Conservation (phyloP, 2,113 vertebrate species). For the Callipepla californica region DNA sequence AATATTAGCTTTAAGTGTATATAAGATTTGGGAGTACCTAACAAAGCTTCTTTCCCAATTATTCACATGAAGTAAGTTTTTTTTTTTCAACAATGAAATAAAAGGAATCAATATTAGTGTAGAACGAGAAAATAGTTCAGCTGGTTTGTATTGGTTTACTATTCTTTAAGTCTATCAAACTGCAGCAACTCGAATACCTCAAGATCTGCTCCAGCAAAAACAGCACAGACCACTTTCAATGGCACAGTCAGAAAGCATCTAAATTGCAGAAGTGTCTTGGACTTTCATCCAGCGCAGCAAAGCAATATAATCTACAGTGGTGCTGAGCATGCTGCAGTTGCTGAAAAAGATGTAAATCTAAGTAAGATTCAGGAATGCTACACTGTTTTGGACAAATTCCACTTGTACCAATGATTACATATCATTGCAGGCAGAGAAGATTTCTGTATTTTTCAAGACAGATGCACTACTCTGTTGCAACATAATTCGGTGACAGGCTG, state of each 20-base stretch:
- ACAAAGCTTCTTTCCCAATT: background rate
- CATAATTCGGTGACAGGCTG: background rate
- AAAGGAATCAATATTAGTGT: background rate
- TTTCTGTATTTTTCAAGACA: background rate
- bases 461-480: background rate
- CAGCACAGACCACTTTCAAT: background rate
- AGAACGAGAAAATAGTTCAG: background rate
- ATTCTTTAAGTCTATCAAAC: background rate
- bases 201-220: background rate
- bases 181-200: background rate
- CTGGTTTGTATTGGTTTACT: background rate
- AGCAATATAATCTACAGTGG: background rate
- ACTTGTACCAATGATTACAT: background rate
- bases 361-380: background rate
- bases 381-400: background rate
- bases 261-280: background rate
- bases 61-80: background rate
- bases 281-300: background rate
- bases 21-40: background rate
- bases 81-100: background rate
- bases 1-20: background rate
- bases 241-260: background rate
- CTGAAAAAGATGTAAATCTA: background rate
- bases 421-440: background rate
- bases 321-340: background rate